Evolutionary conservation across 2,888 invertebrate genomes (phyloP).

Genomic region (Ennomos quercinarius): DNA sequence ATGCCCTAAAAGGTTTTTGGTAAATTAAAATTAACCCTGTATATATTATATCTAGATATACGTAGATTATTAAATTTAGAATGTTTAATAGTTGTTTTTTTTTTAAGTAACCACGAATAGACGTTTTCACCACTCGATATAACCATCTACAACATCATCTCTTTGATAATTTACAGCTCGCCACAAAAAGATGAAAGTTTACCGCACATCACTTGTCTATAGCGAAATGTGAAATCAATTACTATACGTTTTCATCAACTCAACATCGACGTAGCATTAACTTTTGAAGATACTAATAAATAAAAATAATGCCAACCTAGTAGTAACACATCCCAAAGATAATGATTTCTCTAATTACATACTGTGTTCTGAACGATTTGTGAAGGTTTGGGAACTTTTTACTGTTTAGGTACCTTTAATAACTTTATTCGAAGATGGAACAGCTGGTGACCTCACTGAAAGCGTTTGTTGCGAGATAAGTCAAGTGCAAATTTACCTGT

Average conservation of each 20-base stretch:
- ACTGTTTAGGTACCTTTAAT: slow-evolving; percentile 1
- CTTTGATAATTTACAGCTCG: slow-evolving; percentile 3
- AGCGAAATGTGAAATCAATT: slow-evolving; percentile 18
- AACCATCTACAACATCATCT: slow-evolving; percentile 3
- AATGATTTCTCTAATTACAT: no score
- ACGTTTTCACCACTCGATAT: slow-evolving; percentile 3
- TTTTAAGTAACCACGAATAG: background rate
- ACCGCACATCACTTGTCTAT: slow-evolving; percentile 18
- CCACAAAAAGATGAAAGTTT: slow-evolving; percentile 26
- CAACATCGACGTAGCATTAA: slow-evolving; percentile 5
- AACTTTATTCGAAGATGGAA: slow-evolving; percentile 1
- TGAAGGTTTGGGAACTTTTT: no score
- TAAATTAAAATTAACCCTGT: no score
- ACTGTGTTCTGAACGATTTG: no score
- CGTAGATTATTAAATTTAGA: no score
- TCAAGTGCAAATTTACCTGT: slow-evolving; percentile 67
- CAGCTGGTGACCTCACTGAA: slow-evolving; percentile 63
- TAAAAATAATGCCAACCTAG: no score
- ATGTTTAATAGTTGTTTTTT: no score
- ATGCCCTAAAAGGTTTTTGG: no score
- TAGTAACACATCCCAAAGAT: no score
- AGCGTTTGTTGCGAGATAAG: slow-evolving; percentile 52
- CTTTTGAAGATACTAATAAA: background rate
- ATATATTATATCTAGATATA: no score
- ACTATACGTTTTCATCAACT: slow-evolving; percentile 9